These are phyloP conservation scores for Periophthalmus modestus DNA, from an alignment of 2,113 vertebrate genomes.

Conservation along the genomic window DNA sequence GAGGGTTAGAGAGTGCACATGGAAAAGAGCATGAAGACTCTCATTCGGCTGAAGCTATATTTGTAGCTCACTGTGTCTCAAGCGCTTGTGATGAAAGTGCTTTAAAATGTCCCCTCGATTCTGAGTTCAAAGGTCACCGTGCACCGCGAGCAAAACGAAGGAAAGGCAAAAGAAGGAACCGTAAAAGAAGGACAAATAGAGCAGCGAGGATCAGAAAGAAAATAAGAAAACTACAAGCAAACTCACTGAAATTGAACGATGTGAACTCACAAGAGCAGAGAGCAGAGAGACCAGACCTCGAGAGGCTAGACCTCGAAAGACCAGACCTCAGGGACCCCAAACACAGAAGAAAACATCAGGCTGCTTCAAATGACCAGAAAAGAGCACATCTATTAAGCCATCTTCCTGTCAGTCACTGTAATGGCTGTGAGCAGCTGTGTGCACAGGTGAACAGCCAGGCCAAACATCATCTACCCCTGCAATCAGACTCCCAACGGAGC, in stretches of 20 bases:
- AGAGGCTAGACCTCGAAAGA: conserved; percentile 36
- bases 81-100: conserved; percentile 41
- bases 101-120: conserved; percentile 48
- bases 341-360: conserved; percentile 55
- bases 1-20: conserved; percentile 49
- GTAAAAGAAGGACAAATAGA: conserved; percentile 46
- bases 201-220: conserved; percentile 52
- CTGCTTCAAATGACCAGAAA: conserved; percentile 59
- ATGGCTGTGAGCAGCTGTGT: conserved; percentile 73
- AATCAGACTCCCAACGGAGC: conserved; percentile 66
- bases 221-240: conserved; percentile 45
- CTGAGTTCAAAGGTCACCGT: conserved; percentile 35
- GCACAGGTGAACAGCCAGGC: conserved; percentile 64
- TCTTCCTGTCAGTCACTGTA: conserved; percentile 67
- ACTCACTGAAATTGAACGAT: conserved; percentile 16
- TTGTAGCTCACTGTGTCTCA: conserved; percentile 30
- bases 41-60: conserved; percentile 51
- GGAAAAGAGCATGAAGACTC: conserved; percentile 50
- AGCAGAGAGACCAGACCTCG: conserved; percentile 38
- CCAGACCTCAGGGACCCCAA: conserved; percentile 38
- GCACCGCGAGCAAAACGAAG: conserved; percentile 36
- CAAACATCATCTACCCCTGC: conserved; percentile 63
- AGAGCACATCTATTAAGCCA: conserved; percentile 68
- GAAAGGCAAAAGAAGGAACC: conserved; percentile 46
- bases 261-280: conserved; percentile 24